Evolutionary conservation across 2,797 vertebrate genomes (phyloP).

Genomic region (Clamator glandarius): DNA sequence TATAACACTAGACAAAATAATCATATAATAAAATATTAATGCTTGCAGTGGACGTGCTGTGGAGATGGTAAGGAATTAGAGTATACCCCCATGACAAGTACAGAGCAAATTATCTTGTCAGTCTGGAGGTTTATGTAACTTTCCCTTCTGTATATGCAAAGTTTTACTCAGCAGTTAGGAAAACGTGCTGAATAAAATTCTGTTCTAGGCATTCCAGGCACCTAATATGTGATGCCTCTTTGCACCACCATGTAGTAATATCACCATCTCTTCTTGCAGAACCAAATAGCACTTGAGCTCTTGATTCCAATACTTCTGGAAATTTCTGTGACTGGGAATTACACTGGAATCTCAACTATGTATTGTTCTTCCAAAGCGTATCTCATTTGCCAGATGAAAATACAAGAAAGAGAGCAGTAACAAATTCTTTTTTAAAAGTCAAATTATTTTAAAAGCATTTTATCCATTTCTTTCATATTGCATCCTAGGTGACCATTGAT

Average conservation of each 20-base stretch:
- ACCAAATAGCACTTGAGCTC: not conserved
- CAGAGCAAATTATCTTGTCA: not conserved
- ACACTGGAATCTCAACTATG: not conserved
- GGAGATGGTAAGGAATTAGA: not conserved
- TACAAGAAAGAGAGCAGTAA: not conserved
- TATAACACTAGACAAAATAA: not conserved
- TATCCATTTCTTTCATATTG: not conserved
- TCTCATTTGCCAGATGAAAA: not conserved
- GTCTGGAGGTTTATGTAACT: not conserved
- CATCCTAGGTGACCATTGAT: constrained; percentile 12
- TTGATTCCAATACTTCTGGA: not conserved
- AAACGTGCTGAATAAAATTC: not conserved
- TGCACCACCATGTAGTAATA: not conserved
- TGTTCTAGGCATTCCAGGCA: not conserved
- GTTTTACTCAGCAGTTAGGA: not conserved
- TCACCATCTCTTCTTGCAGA: not conserved
- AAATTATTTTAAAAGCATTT: constrained; percentile 24
- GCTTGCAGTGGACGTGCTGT: not conserved
- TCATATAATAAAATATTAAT: not conserved
- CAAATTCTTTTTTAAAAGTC: constrained; percentile 13
- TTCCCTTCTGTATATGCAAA: not conserved
- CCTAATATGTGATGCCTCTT: not conserved
- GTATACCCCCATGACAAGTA: not conserved
- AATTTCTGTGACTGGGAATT: not conserved
- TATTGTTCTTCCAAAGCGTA: constrained; percentile 5